Evolutionary conservation across 2,888 invertebrate species (phyloP).

Genomic region (Geotrupes spiniger): DNA sequence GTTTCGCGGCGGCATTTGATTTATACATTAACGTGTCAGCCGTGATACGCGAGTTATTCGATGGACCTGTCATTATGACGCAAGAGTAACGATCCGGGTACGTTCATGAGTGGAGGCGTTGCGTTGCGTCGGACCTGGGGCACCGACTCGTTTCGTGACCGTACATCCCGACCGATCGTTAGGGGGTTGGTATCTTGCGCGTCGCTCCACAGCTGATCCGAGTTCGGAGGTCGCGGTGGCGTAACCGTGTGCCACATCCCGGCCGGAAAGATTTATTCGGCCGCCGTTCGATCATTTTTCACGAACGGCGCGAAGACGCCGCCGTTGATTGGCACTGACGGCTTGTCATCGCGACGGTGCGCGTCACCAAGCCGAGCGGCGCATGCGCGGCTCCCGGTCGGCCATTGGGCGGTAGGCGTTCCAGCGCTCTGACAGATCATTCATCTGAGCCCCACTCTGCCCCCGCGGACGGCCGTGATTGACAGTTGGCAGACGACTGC

Average conservation of each 20-base stretch:
- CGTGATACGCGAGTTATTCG: not conserved
- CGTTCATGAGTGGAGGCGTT: no score
- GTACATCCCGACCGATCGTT: conserved; percentile 9
- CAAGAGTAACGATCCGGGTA: no score
- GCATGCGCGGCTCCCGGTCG: conserved; percentile 53
- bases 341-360: conserved; percentile 42
- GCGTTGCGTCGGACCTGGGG: conserved; percentile 16
- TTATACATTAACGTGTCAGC: conserved; percentile 4
- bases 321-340: conserved; percentile 43
- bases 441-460: conserved; percentile 57
- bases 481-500: conserved; percentile 67
- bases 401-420: conserved; percentile 50
- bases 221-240: conserved; percentile 1
- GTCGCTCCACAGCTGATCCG: conserved; percentile 17
- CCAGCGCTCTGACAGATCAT: conserved; percentile 49
- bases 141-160: conserved; percentile 11
- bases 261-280: conserved; percentile 36
- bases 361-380: conserved; percentile 41
- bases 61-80: conserved; percentile 2
- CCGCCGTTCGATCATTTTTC: conserved; percentile 38
- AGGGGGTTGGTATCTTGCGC: conserved; percentile 7
- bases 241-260: conserved; percentile 10
- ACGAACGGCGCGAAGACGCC: conserved; percentile 29
- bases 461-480: conserved; percentile 57
- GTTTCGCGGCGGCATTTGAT: not conserved